phyloP scores from a whole-genome alignment of 2,113 vertebrate genomes.

The Aegotheles bennettii region DNA sequence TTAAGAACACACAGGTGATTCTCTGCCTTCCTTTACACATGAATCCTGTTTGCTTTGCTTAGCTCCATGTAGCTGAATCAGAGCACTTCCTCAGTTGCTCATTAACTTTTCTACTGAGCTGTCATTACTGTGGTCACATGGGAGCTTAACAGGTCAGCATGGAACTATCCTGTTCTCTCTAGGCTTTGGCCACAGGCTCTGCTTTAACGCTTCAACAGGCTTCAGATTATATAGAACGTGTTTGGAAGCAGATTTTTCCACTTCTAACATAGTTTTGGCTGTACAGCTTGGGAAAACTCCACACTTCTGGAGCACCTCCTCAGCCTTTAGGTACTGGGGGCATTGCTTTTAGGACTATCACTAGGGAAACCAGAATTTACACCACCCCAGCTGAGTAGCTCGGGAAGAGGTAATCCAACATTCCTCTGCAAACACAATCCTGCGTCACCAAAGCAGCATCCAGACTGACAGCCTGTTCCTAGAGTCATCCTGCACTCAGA shows the following conservation, averaged over 20 bases:
- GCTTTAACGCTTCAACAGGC: background rate
- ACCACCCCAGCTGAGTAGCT: background rate
- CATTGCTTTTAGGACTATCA: background rate
- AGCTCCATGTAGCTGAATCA: background rate
- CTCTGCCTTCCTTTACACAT: background rate
- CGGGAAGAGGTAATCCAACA: background rate
- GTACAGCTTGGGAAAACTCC: background rate
- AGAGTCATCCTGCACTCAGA: background rate
- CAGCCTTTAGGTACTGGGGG: background rate
- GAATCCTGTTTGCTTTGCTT: background rate
- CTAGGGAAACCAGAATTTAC: background rate
- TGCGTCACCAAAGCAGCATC: background rate
- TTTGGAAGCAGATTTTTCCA: background rate
- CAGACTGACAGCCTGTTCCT: background rate
- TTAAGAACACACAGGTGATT: background rate
- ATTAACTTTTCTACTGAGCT: background rate
- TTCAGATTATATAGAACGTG: background rate
- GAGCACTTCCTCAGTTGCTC: background rate
- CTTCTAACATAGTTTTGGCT: background rate
- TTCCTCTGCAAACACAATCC: background rate
- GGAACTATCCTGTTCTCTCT: background rate
- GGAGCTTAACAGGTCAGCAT: background rate
- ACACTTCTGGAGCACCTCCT: background rate
- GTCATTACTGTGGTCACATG: background rate
- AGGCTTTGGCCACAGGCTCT: background rate